These are phyloP conservation scores for Amphilophus citrinellus DNA, from an alignment of 2,113 vertebrate genomes.

Conservation along the genomic window DNA sequence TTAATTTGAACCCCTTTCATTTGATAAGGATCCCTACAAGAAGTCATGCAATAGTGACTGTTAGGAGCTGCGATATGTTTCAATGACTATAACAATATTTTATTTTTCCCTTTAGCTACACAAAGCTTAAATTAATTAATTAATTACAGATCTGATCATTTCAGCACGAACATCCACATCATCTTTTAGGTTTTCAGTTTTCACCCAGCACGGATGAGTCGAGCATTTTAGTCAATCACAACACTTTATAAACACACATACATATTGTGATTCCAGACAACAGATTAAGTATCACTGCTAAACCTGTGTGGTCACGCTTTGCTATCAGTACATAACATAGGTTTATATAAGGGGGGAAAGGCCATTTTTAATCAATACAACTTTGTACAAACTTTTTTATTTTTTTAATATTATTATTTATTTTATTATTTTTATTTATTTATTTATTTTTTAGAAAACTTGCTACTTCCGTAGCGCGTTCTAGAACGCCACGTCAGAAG, in stretches of 20 bases:
- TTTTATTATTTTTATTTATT: no score
- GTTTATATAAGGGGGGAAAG: no score
- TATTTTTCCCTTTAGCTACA: background rate
- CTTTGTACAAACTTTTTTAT: background rate
- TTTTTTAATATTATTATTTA: background rate
- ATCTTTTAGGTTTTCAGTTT: background rate
- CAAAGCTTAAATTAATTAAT: background rate
- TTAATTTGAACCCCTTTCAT: background rate
- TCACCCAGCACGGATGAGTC: background rate
- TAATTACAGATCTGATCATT: background rate
- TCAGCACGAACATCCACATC: background rate
- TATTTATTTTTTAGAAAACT: background rate
- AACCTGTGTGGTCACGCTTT: background rate
- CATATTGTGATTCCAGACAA: background rate
- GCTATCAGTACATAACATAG: background rate
- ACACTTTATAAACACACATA: background rate
- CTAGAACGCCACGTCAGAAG: slow-evolving; percentile 89
- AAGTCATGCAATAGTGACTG: background rate
- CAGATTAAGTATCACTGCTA: background rate
- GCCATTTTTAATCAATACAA: background rate
- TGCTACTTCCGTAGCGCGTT: slow-evolving; percentile 64
- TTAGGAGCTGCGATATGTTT: background rate
- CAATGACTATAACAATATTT: background rate
- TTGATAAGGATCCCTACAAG: background rate
- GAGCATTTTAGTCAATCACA: background rate